Percentiles rank a stretch among this genome's conserved stretches.
Conservation (phyloP, 2,888 invertebrate species). For the Sarcophaga subvicina region DNA sequence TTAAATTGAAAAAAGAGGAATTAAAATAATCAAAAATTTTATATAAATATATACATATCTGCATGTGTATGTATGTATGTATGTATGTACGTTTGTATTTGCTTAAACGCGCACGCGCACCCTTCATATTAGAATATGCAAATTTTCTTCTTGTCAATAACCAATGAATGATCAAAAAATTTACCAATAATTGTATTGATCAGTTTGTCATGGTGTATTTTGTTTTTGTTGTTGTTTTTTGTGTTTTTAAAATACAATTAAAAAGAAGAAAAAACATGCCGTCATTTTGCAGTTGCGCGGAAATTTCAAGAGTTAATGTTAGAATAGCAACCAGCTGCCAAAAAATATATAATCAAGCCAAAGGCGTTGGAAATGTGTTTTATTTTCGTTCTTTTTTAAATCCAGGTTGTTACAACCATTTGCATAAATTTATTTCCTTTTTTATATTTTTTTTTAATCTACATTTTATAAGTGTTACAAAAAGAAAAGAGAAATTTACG, state of each 20-base stretch:
- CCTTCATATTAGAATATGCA: conserved; percentile 63
- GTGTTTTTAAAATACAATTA: not conserved
- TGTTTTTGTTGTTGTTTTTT: not conserved
- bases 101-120: conserved; percentile 56
- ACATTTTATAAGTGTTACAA: not conserved
- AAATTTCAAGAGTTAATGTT: not conserved
- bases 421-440: conserved; percentile 7
- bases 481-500: no score
- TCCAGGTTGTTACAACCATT: conserved; percentile 46
- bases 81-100: not conserved
- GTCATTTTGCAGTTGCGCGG: conserved; percentile 4
- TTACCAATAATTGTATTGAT: conserved; percentile 65
- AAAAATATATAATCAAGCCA: conserved; percentile 25
- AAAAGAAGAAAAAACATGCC: not conserved
- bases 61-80: not conserved
- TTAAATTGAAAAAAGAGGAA: not conserved
- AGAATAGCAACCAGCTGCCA: conserved; percentile 61
- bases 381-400: not conserved
- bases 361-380: not conserved
- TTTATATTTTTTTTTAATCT: not conserved
- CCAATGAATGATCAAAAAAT: conserved; percentile 58
- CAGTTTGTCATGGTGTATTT: conserved; percentile 47
- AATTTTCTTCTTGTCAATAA: conserved; percentile 57
- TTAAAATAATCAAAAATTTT: no score
- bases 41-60: conserved; percentile 15